phyloP scores from a whole-genome alignment of 2,888 invertebrate genomes.

The Pseudanteris insignis region DNA sequence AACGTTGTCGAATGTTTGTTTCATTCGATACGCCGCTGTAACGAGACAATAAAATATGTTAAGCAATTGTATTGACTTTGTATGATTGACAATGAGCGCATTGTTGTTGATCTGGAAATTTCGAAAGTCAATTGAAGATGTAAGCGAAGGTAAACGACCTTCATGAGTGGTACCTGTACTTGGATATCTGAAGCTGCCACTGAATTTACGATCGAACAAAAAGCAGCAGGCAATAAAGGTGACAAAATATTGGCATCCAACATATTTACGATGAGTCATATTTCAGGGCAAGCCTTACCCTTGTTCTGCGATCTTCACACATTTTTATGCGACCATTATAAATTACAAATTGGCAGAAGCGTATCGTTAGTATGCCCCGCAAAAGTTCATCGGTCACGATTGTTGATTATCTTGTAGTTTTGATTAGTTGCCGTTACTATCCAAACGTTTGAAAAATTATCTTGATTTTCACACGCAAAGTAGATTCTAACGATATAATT shows the following conservation, averaged over 20 bases:
- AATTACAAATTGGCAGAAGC: constrained; percentile 22
- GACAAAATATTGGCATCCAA: constrained; percentile 63
- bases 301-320: constrained; percentile 34
- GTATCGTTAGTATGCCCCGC: too few species aligned
- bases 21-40: too few species aligned
- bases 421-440: too few species aligned
- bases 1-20: too few species aligned
- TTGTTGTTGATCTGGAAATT: not conserved
- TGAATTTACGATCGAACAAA: constrained; percentile 62
- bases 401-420: too few species aligned
- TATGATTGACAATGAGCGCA: constrained; percentile 1
- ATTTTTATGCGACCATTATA: constrained; percentile 26
- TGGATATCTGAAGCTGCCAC: constrained; percentile 49
- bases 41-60: too few species aligned
- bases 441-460: too few species aligned
- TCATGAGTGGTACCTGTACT: constrained; percentile 13
- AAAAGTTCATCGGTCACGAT: too few species aligned
- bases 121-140: constrained; percentile 24
- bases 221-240: constrained; percentile 59
- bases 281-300: constrained; percentile 43
- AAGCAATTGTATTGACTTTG: too few species aligned
- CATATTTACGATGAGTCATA: constrained; percentile 58
- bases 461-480: too few species aligned
- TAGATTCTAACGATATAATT: too few species aligned
- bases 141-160: constrained; percentile 11